Evolutionary conservation across 2,888 invertebrate genomes (phyloP).

Genomic region (Mesorhabditis spiculigera): DNA sequence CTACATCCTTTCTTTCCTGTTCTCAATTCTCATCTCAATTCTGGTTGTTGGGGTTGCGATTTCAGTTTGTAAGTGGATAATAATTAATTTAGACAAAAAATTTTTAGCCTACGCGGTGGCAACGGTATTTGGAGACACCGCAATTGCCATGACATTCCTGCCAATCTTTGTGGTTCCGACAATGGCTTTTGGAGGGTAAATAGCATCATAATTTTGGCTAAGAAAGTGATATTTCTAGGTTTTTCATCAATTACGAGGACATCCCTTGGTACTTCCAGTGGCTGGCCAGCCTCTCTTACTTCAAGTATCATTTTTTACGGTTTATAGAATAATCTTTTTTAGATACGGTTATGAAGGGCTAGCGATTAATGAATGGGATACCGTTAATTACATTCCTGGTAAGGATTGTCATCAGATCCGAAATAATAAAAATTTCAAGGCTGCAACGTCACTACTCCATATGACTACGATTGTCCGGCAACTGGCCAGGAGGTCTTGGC

Average conservation of each 20-base stretch:
- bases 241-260: constrained; percentile 79
- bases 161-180: constrained; percentile 88
- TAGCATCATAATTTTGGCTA: not conserved
- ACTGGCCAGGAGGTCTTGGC: constrained; percentile 37
- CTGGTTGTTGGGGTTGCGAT: constrained; percentile 44
- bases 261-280: constrained; percentile 43
- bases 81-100: not conserved
- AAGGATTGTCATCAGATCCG: constrained; percentile 10
- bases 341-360: constrained; percentile 46
- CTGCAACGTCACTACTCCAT: constrained; percentile 12
- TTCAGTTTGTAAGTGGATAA: constrained; percentile 35
- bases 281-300: constrained; percentile 38
- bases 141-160: constrained; percentile 83
- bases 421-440: constrained; percentile 11
- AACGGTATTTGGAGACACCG: constrained; percentile 76
- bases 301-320: constrained; percentile 21
- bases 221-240: constrained; percentile 60
- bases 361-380: constrained; percentile 45
- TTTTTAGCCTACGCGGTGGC: constrained; percentile 83
- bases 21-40: constrained; percentile 63
- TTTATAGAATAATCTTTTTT: constrained; percentile 10
- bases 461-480: constrained; percentile 23
- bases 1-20: constrained; percentile 63
- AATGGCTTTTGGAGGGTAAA: constrained; percentile 79
- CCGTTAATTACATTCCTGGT: constrained; percentile 29